phyloP scores from a whole-genome alignment of 2,888 invertebrate genomes.

The Nephrotoma flavescens region DNA sequence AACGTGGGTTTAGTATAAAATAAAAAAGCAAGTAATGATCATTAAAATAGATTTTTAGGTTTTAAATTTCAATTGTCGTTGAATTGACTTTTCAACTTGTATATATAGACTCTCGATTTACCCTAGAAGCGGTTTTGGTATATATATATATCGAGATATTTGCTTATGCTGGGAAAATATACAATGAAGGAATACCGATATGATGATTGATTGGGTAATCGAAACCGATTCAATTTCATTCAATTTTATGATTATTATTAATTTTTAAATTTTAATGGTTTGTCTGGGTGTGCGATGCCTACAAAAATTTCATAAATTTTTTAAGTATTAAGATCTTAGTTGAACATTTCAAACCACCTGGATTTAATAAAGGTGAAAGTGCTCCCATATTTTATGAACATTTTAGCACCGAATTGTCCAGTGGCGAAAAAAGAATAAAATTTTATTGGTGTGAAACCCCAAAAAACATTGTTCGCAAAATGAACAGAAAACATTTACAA shows the following conservation, averaged over 20 bases:
- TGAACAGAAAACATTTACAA: too few relatives aligned
- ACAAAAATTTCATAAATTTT: too few relatives aligned
- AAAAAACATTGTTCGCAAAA: too few relatives aligned
- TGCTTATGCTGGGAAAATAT: background rate
- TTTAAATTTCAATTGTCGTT: background rate
- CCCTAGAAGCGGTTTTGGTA: background rate
- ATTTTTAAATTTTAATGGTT: background rate
- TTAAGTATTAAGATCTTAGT: too few relatives aligned
- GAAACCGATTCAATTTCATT: background rate
- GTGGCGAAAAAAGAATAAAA: too few relatives aligned
- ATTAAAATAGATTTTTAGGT: background rate
- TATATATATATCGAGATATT: background rate
- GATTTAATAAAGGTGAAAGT: too few relatives aligned
- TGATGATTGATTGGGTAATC: background rate
- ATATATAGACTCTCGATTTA: background rate
- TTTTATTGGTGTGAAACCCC: too few relatives aligned
- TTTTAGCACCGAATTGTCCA: too few relatives aligned
- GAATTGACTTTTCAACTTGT: background rate
- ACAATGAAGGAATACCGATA: background rate
- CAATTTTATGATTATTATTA: background rate
- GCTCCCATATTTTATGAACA: too few relatives aligned
- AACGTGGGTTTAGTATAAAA: background rate
- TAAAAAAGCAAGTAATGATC: background rate
- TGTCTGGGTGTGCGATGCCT: background rate
- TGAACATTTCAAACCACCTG: too few relatives aligned